These are phyloP conservation scores for Rhegmatorhina hoffmannsi DNA, from an alignment of 2,113 vertebrate species.

Conservation along the genomic window DNA sequence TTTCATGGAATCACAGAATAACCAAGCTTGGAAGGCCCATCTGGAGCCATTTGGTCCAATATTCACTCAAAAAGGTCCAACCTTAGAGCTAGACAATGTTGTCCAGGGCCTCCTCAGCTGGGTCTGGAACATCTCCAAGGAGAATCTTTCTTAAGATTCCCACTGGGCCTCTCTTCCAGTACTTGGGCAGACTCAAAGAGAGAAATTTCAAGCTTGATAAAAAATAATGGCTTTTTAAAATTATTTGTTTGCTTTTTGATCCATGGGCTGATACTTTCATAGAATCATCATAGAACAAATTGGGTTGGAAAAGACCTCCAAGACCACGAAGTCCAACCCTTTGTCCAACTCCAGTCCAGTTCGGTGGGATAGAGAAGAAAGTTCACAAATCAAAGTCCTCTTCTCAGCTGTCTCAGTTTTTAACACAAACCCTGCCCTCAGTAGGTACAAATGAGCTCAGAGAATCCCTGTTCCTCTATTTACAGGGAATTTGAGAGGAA, in stretches of 20 bases:
- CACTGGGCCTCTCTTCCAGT: neutral
- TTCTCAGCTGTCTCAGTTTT: neutral
- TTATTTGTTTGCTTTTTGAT: neutral
- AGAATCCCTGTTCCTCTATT: neutral
- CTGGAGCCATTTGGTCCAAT: neutral
- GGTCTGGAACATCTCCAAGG: neutral
- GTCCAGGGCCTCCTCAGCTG: neutral
- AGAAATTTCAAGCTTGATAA: neutral
- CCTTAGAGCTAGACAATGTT: neutral
- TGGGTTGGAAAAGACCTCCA: too few relatives aligned
- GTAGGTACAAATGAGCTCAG: neutral
- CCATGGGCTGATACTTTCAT: neutral
- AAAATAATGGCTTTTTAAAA: neutral
- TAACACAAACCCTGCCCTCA: neutral
- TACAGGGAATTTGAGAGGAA: neutral
- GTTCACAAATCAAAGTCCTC: neutral
- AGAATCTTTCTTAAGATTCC: neutral
- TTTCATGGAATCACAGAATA: neutral
- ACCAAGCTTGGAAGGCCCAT: neutral
- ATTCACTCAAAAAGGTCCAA: accelerated
- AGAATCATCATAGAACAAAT: too few relatives aligned
- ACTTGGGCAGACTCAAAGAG: neutral
- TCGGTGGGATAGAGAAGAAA: neutral
- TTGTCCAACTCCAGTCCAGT: too few relatives aligned
- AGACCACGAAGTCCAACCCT: too few relatives aligned